Conservation (phyloP, 2,113 vertebrate genomes). For the Pelusios castaneus region DNA sequence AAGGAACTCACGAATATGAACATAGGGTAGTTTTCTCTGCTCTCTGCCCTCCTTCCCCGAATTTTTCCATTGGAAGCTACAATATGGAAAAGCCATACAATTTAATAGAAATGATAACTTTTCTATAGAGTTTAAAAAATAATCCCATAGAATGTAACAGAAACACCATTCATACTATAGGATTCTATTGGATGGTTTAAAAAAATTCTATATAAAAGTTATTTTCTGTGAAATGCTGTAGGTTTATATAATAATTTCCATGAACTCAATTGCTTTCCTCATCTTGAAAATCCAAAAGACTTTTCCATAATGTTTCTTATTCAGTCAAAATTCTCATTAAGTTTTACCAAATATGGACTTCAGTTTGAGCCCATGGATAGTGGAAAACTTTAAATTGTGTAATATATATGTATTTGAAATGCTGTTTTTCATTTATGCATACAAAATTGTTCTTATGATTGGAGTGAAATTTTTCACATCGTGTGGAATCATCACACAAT, state of each 20-base stretch:
- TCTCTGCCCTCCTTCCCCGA: background rate
- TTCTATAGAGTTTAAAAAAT: background rate
- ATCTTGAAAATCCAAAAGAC: background rate
- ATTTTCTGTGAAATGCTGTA: background rate
- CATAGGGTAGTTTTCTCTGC: background rate
- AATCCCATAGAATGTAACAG: background rate
- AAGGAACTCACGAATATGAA: background rate
- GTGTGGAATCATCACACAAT: background rate
- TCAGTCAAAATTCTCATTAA: background rate
- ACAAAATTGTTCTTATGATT: background rate
- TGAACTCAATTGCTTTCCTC: background rate
- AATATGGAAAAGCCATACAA: background rate
- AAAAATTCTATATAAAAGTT: background rate
- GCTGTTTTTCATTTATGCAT: background rate
- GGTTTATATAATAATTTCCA: background rate
- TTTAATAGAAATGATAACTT: background rate
- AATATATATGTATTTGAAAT: conserved; percentile 5
- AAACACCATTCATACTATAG: background rate
- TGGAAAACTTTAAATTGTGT: background rate
- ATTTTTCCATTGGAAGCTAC: background rate
- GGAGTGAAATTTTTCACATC: background rate
- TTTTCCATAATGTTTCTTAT: conserved; percentile 10
- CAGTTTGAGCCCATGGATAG: background rate
- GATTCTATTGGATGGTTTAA: background rate
- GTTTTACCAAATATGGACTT: background rate